These are phyloP conservation scores for Pyralis farinalis DNA, from an alignment of 2,888 invertebrate genomes.

Conservation along the genomic window DNA sequence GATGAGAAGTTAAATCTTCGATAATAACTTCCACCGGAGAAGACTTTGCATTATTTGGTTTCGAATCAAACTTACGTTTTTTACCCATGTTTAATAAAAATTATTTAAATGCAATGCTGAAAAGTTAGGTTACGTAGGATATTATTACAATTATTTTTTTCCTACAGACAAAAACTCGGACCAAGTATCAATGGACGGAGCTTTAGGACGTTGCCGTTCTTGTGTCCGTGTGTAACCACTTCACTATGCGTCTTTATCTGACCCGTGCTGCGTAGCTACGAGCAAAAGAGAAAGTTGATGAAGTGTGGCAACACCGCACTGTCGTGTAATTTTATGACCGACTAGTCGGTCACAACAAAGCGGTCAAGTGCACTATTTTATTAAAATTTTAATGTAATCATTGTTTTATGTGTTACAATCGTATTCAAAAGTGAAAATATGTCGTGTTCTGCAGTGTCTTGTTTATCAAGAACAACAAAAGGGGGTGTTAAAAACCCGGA, in stretches of 20 bases:
- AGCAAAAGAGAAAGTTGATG: neutral
- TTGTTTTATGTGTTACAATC: neutral
- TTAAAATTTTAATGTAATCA: neutral
- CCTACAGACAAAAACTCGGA: too few species aligned
- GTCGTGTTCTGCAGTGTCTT: constrained; percentile 8
- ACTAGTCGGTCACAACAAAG: neutral
- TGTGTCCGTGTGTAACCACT: neutral
- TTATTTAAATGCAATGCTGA: too few species aligned
- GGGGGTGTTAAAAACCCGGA: constrained; percentile 9
- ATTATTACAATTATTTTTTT: too few species aligned
- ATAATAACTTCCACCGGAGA: constrained; percentile 74
- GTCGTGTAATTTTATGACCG: neutral
- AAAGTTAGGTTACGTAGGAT: too few species aligned
- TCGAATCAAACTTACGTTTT: constrained; percentile 51
- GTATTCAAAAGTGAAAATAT: constrained; percentile 4
- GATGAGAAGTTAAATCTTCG: constrained; percentile 82
- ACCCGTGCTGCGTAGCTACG: neutral
- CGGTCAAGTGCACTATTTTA: neutral
- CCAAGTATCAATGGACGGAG: neutral
- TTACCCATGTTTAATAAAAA: too few species aligned
- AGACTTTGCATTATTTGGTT: constrained; percentile 29
- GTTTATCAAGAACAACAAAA: constrained; percentile 8
- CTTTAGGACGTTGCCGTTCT: neutral
- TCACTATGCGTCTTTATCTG: neutral
- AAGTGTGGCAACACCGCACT: neutral